Percentiles rank a stretch among this genome's conserved stretches.
Conservation (phyloP, 2,797 vertebrate genomes). For the Mastacembelus armatus region DNA sequence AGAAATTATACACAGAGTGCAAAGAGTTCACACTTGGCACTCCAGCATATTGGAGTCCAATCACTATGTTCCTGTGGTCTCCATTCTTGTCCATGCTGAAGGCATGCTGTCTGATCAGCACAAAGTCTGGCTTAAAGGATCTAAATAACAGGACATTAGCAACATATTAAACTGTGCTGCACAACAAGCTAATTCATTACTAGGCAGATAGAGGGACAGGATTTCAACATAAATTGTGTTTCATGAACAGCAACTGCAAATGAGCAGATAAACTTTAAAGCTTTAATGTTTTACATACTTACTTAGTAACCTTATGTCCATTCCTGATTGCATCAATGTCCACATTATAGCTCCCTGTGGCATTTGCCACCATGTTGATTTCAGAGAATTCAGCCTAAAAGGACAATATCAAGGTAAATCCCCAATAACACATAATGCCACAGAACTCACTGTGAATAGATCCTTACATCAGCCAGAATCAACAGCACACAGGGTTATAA, state of each 20-base stretch:
- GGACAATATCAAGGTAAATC: slow-evolving; percentile 31
- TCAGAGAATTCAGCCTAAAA: slow-evolving; percentile 91
- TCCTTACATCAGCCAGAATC: not conserved
- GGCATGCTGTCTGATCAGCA: slow-evolving; percentile 92
- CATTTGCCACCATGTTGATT: slow-evolving; percentile 89
- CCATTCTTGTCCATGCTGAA: slow-evolving; percentile 94
- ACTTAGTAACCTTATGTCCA: slow-evolving; percentile 89
- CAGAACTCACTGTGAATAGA: not conserved
- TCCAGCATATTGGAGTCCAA: slow-evolving; percentile 92
- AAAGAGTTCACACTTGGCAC: slow-evolving; percentile 91
- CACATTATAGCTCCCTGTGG: slow-evolving; percentile 88
- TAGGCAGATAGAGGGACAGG: not conserved
- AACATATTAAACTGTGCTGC: slow-evolving; percentile 40
- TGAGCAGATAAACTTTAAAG: no score
- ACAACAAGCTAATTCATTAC: slow-evolving; percentile 6
- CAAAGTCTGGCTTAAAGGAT: slow-evolving; percentile 92
- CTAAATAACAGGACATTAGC: slow-evolving; percentile 70
- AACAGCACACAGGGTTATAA: slow-evolving; percentile 7
- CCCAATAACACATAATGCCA: not conserved
- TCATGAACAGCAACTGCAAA: not conserved
- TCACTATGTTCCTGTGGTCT: slow-evolving; percentile 92
- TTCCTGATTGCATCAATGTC: slow-evolving; percentile 89
- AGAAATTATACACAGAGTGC: slow-evolving; percentile 95
- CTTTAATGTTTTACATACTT: slow-evolving; percentile 56
- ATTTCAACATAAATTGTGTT: not conserved